Conservation (phyloP, 1,140 invertebrate genomes). For the Euglossa dilemma region DNA sequence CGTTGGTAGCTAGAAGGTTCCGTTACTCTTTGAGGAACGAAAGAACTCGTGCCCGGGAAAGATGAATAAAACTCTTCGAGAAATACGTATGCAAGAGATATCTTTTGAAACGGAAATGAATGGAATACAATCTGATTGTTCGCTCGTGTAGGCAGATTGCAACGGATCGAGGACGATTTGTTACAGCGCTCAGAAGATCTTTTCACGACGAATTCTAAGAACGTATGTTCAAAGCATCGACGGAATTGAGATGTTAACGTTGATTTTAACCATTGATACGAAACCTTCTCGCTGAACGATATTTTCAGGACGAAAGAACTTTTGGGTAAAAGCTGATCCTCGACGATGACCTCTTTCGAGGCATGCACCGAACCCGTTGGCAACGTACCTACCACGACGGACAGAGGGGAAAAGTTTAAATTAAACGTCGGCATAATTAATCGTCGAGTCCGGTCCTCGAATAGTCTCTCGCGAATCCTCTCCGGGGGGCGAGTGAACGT, state of each 20-base stretch:
- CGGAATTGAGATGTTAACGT: too few relatives aligned
- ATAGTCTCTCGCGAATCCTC: too few relatives aligned
- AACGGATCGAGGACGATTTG: background rate
- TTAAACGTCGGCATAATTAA: too few relatives aligned
- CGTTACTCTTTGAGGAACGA: background rate
- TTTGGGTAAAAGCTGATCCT: conserved; percentile 15
- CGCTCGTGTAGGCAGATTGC: background rate
- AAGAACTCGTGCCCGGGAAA: background rate
- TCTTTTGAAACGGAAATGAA: background rate
- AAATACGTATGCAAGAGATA: background rate
- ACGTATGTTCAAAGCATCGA: background rate
- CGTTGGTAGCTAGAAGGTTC: too few relatives aligned
- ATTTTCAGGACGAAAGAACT: conserved; percentile 10
- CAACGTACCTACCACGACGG: too few relatives aligned
- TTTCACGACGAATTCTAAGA: background rate
- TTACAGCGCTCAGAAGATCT: background rate
- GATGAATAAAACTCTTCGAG: background rate
- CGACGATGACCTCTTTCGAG: background rate
- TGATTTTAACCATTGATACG: background rate
- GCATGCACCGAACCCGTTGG: too few relatives aligned
- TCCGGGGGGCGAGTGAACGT: too few relatives aligned
- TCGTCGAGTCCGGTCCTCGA: too few relatives aligned
- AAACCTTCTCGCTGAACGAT: conserved; percentile 7
- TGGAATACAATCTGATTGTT: background rate
- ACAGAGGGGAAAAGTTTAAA: too few relatives aligned